Conservation (phyloP, 2,797 vertebrate species). For the Helostoma temminkii region DNA sequence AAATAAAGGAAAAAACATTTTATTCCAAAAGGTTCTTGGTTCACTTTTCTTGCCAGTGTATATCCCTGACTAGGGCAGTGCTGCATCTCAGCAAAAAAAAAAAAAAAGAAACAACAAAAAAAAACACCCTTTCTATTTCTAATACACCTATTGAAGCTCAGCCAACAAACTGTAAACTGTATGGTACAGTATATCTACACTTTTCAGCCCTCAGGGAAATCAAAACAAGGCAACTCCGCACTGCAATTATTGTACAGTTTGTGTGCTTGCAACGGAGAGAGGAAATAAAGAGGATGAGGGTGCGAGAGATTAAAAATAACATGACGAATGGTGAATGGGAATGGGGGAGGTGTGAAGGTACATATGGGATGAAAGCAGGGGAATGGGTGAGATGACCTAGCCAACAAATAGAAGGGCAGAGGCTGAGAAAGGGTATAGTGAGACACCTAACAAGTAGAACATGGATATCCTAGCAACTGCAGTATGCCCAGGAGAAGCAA, state of each 20-base stretch:
- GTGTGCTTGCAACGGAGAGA: slow-evolving; percentile 23
- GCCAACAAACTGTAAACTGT: slow-evolving; percentile 37
- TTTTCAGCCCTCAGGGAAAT: slow-evolving; percentile 59
- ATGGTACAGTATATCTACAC: slow-evolving; percentile 20
- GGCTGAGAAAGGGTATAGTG: not conserved
- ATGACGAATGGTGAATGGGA: slow-evolving; percentile 17
- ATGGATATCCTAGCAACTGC: slow-evolving; percentile 21
- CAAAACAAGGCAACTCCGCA: slow-evolving; percentile 37
- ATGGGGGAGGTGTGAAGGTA: not conserved
- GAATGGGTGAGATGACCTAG: slow-evolving; percentile 18
- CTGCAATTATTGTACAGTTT: slow-evolving; percentile 40
- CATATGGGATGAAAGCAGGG: slow-evolving; percentile 15
- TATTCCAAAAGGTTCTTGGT: not conserved
- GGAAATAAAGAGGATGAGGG: slow-evolving; percentile 32
- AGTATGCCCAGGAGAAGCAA: slow-evolving; percentile 27
- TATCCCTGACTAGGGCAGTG: not conserved
- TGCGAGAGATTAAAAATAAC: slow-evolving; percentile 29
- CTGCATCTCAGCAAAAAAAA: not conserved
- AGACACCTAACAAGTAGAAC: not conserved
- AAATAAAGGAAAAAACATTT: not conserved
- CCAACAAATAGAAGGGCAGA: not conserved
- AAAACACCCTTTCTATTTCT: slow-evolving; percentile 8
- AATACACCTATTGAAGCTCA: slow-evolving; percentile 26
- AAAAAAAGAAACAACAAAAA: not conserved
- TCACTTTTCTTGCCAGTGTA: not conserved